A percentile compares a stretch with the other conserved stretches of the same genome.
Conservation (phyloP, 2,797 vertebrate genomes). For the Sebastes diploproa region DNA sequence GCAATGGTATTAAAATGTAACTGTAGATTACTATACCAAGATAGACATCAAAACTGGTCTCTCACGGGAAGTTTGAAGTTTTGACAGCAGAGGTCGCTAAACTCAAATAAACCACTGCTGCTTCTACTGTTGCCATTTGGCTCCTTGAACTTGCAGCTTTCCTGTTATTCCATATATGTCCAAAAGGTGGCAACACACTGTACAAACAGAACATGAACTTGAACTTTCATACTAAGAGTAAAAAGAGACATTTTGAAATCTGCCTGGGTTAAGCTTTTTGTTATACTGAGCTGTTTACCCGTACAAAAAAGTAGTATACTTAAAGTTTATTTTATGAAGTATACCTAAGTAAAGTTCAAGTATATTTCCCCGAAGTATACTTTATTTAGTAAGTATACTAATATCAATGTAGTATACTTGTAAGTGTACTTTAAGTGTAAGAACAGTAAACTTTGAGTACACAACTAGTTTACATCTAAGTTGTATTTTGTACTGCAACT, state of each 20-base stretch:
- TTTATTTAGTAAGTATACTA: too few species aligned
- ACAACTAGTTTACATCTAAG: too few species aligned
- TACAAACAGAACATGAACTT: not conserved
- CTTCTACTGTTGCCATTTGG: not conserved
- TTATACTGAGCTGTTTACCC: not conserved
- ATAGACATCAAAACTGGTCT: not conserved
- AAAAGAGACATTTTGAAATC: not conserved
- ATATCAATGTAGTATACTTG: too few species aligned
- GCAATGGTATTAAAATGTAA: not conserved
- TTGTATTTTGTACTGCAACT: too few species aligned
- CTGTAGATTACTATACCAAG: not conserved
- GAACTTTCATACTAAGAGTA: not conserved
- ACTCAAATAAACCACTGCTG: not conserved
- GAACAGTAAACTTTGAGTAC: not conserved
- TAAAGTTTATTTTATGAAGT: too few species aligned
- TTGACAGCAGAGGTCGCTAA: not conserved
- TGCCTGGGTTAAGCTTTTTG: too few species aligned
- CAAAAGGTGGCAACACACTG: not conserved
- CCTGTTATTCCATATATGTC: not conserved
- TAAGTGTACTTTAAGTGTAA: too few species aligned
- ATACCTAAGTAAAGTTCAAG: too few species aligned
- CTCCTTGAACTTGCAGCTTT: not conserved
- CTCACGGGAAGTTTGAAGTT: not conserved
- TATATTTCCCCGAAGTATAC: too few species aligned
- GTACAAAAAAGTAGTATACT: too few species aligned